Base-by-base conservation (phyloP, 2,888 invertebrate species). In the Laspeyria flexula region DNA sequence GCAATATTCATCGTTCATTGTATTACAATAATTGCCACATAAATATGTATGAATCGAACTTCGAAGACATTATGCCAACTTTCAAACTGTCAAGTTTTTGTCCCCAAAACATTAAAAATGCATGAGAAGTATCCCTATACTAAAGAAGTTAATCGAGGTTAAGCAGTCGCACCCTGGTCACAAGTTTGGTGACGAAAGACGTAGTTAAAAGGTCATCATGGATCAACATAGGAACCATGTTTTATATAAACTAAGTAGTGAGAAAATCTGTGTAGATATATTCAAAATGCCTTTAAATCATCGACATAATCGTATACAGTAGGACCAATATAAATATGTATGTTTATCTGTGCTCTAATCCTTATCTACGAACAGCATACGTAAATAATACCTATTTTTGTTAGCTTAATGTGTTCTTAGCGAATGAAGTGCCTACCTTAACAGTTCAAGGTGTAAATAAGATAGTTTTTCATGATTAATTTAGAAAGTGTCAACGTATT, bases 21-120 rank as follows among this genome's bases (percentile, higher is more conserved):
- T 86, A 86, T 83, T 83, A 81, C 79, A 83, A 85, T 86, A 88
- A 89, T 88, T 87, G 81, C 77, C 73, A 65, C 82, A 87, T 89
- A 83, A 86, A 89, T 90, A 90, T 90, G 84, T 83, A 90, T 89
- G 88, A 83, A 81, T 77, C 77, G 79, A 79, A 78, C 75, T 77
- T 77, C 73, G 74, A 72, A 79, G 75, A 78, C 77, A 81, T 77
- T 82, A 80, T 78, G 71, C 71, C 71, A 78, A 79, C 83, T 81
- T 84, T 84, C 79, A 82, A 84, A 83, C 75, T 80, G 83, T 79
- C 81, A 71, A 78, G 77, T 88, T 90, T 90, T 90, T 90, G 83
- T 82, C 75, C 65, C 75, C 60, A 63, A 55, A 60, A 70, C 82
- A 87, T 90, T 85, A 87, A 85, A 88, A 82, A 90, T 88, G 81